Base-by-base conservation (phyloP, 2,888 invertebrate genomes). In the Andrena praecox region DNA sequence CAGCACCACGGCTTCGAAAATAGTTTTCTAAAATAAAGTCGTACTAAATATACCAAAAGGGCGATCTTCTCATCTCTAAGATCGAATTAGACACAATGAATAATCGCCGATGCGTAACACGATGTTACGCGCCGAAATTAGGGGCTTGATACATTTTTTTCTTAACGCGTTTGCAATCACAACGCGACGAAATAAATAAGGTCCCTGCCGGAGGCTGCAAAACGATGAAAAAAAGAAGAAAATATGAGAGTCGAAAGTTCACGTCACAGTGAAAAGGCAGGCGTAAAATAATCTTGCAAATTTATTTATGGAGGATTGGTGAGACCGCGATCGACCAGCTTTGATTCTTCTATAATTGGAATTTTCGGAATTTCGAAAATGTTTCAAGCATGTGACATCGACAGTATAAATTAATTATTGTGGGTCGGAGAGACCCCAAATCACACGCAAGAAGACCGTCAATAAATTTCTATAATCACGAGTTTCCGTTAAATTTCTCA, bases 61-160 rank as follows among this genome's bases (percentile, higher is more conserved):
- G n/a, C 50, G 70, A 52, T 73, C 68, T 50, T 73, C 80, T 42
- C 63, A 35, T 52, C 35, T 81, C 66, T 54, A 66, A 67, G 70
- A 74, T 74, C n/a, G 52, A 70, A 81, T 80, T 80, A 74, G 81
- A 81, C 54, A 80, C 35, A 33, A 60, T 80, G 81, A 80, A 80
- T 80, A 80, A 80, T 68, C 81, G 72, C 12, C 54, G 27, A 54
- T 54, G 54, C 2, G 16, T 59, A 73, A 80, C 68, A 64, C 62
- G 54, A 56, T 12, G 81, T 24, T 24, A 24, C 63, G 29, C 35
- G 69, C 62, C 31, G 60, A 48, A 60, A 80, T 72, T 48, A 48
- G n/a, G 24, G 10, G 12, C 42, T 48, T 35, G 42, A 33, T 62
- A 62, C 48, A 56, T 48, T 59, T 66, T 59, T 66, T 67, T 20